A percentile compares a stretch with the other conserved stretches of the same genome.
phyloP scores from a whole-genome alignment of 2,797 vertebrate genomes.

The Channa striata region DNA sequence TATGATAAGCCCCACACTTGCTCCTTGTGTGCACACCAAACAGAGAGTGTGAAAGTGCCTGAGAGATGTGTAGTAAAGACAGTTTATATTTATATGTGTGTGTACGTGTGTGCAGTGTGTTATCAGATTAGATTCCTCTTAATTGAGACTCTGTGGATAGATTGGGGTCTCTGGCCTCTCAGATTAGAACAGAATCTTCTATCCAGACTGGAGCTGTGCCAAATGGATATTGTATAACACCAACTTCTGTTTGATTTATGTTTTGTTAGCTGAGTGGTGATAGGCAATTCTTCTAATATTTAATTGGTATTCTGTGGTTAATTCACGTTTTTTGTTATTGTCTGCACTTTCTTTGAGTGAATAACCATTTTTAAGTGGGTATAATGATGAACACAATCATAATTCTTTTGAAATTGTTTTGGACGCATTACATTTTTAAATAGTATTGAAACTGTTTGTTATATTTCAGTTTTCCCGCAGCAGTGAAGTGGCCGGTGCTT shows the following conservation, averaged over 20 bases:
- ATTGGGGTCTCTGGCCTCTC: conserved; percentile 38
- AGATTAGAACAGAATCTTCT: conserved; percentile 31
- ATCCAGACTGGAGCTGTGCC: conserved; percentile 11
- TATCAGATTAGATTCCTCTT: conserved; percentile 43
- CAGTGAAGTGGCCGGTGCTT: conserved; percentile 18
- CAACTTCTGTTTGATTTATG: conserved; percentile 10
- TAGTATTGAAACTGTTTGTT: conserved; percentile 1
- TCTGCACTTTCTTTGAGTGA: not conserved
- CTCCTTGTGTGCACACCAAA: not conserved
- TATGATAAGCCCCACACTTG: conserved; percentile 2
- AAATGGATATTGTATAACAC: conserved; percentile 16
- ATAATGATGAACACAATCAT: not conserved
- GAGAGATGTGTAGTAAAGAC: not conserved
- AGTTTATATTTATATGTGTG: not conserved
- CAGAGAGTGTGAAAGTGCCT: not conserved
- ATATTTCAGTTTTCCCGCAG: not conserved
- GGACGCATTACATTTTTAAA: not conserved
- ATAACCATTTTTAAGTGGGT: not conserved
- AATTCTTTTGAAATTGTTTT: not conserved
- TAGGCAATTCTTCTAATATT: not conserved
- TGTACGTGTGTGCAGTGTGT: not conserved
- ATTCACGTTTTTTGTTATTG: not conserved
- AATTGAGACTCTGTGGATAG: conserved; percentile 34
- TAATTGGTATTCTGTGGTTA: not conserved
- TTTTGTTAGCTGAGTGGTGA: conserved; percentile 19